Base-by-base conservation (phyloP, 2,888 invertebrate species). In the Tuta absoluta region DNA sequence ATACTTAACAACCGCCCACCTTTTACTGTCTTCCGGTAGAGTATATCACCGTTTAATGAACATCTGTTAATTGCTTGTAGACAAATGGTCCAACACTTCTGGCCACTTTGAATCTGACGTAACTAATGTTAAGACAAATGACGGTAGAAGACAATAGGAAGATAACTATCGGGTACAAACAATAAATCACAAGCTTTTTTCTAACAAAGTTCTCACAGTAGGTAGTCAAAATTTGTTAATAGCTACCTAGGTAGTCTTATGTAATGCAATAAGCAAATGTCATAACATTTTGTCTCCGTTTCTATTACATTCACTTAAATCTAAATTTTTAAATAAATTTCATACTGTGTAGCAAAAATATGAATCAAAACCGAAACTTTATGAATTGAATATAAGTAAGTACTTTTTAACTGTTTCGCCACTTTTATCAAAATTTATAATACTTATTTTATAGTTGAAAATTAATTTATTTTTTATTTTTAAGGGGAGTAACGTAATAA, bases 101-200 rank as follows among this genome's bases (percentile, higher is more conserved):
- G 63, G 37, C 60, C 61, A 61, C 58, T 28, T 17, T 24, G 61
- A 4, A 2, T 28, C 2, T 76, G 74, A 78, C 65, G 75, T 73
- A 76, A 78, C 67, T 59, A 63, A 63, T 67, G 68, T 73, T 67
- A 68, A 74, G 74, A 76, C 71, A 73, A 69, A 78, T 75, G 77
- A 70, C 68, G 65, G 65, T 62, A 71, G 70, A 74, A 76, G 75
- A 79, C 77, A 78, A 79, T 78, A 68, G 64, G 67, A 59, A 74
- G 75, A 76, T 73, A 73, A 65, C 65, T 71, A 75, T 73, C 75
- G 66, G 60, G 67, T 68, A 68, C 64, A 70, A 64, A 67, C 71
- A 74, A 76, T 77, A 77, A 74, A 78, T 79, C 73, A 77, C 75
- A 63, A 65, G 65, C 64, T 71, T 71, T 71, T 71, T 67, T 71